Evolutionary conservation across 2,797 vertebrate genomes (phyloP), one percentile per base, ranked within the genome.

Genomic region (Erithacus rubecula): DNA sequence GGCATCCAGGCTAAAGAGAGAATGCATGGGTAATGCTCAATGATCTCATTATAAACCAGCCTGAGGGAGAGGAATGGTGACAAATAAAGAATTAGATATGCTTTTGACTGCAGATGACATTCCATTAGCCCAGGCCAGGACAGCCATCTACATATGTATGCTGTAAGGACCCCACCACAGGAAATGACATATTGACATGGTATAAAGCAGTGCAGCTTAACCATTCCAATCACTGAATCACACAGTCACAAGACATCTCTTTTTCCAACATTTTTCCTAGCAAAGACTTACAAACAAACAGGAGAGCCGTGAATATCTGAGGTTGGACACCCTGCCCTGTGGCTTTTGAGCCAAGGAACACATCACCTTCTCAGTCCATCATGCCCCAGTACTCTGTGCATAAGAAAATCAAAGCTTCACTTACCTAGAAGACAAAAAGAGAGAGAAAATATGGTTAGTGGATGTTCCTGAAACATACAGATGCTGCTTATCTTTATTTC

Each of bases 361-460:
- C 41, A 34, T 71, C 52, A 55, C 30, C 22, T 63, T 64, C 49
- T 39, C 32, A 37, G 83, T 53, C 72, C 75, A 77, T 46, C 83
- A 56, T 1, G 6, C 52, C 18, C 8, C 75, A 79, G 55, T 19
- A 82, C 49, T 58, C 83, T 70, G 24, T 58, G 81, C 83, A 79
- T 3, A 91, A 53, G 74, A 95, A 96, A 95, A 96, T 9, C 71
- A 88, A 84, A 58, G 27, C 79, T 95, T 96, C 97, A 98, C 98
- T 98, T 98, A 98, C 98, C 98, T 98, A 98, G 34, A 93, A 92
- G 44, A 85, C 51, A 94, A 91, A 63, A 55, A 83, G 56, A 87
- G 26, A 76, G 24, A 71, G 30, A 93, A 83, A 83, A 95, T 32
- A 74, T 0, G 1, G 62, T 96, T 96, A 98, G 89, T 60, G 37